These are phyloP conservation scores for Drosophila colorata DNA, from an alignment of 2,888 invertebrate genomes.

Conservation along the genomic window DNA sequence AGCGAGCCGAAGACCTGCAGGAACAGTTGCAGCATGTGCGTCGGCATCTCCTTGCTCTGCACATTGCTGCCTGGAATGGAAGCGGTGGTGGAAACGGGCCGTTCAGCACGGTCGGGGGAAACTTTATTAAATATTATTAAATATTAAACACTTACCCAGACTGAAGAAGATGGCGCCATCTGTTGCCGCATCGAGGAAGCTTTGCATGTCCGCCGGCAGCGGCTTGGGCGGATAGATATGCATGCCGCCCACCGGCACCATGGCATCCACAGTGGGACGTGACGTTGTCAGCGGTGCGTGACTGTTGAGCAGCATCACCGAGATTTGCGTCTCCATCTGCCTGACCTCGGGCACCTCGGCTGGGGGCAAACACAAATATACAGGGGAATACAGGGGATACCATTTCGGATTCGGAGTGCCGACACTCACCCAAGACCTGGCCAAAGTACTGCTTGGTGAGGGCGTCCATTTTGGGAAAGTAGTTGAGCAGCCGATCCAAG, in stretches of 20 bases:
- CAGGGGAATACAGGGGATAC: no score
- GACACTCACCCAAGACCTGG: conserved; percentile 68
- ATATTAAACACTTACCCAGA: conserved; percentile 81
- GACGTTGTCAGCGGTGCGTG: conserved; percentile 85
- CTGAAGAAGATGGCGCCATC: conserved; percentile 86
- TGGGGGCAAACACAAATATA: conserved; percentile 43
- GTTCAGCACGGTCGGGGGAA: no score
- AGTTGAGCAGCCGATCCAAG: conserved; percentile 73
- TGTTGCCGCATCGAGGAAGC: conserved; percentile 84
- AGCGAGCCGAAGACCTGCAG: conserved; percentile 84
- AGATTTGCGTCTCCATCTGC: conserved; percentile 85
- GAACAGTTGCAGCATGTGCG: conserved; percentile 83
- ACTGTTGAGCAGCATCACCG: conserved; percentile 86
- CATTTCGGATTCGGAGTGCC: neutral
- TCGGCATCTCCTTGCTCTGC: conserved; percentile 85
- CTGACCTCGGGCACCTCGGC: conserved; percentile 83
- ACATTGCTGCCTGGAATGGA: conserved; percentile 84
- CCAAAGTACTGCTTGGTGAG: conserved; percentile 80
- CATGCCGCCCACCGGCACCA: conserved; percentile 87
- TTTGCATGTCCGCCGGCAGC: conserved; percentile 82
- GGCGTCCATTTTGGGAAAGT: conserved; percentile 84
- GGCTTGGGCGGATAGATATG: conserved; percentile 85
- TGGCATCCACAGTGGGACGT: conserved; percentile 85
- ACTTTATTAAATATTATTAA: no score
- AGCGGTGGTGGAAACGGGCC: no score